phyloP scores from a whole-genome alignment of 2,113 vertebrate species.

The Corythornis cristatus region DNA sequence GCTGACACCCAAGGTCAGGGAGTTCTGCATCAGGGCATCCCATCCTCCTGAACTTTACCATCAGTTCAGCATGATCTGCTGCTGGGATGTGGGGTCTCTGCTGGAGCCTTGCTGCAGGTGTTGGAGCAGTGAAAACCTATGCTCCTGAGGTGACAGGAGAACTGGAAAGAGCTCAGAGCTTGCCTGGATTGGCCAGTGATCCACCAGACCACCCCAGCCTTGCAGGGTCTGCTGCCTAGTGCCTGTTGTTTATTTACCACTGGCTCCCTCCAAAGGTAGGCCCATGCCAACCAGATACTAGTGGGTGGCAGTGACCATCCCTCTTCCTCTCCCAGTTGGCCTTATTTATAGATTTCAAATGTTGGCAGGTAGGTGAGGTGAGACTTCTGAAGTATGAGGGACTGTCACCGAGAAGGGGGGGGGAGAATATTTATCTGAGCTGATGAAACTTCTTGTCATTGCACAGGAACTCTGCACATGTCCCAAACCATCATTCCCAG shows the following conservation, averaged over 20 bases:
- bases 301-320: neutral
- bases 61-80: neutral
- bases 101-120: neutral
- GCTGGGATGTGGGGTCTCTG: neutral
- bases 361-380: conserved; percentile 47
- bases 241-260: neutral
- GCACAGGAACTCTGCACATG: neutral
- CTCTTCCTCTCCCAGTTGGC: neutral
- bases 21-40: accelerated
- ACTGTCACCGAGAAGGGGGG: neutral
- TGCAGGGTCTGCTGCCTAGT: neutral
- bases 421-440: conserved; percentile 6
- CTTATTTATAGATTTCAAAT: conserved; percentile 2
- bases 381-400: conserved; percentile 1
- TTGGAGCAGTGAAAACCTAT: neutral
- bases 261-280: neutral
- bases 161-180: neutral
- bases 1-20: neutral
- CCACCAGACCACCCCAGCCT: neutral
- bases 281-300: neutral
- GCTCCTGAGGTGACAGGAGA: neutral
- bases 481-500: neutral
- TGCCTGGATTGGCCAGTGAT: neutral
- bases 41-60: neutral
- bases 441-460: conserved; percentile 52